Evolutionary conservation across 1,140 invertebrate species (phyloP).

Genomic region (Calycopis cecrops): DNA sequence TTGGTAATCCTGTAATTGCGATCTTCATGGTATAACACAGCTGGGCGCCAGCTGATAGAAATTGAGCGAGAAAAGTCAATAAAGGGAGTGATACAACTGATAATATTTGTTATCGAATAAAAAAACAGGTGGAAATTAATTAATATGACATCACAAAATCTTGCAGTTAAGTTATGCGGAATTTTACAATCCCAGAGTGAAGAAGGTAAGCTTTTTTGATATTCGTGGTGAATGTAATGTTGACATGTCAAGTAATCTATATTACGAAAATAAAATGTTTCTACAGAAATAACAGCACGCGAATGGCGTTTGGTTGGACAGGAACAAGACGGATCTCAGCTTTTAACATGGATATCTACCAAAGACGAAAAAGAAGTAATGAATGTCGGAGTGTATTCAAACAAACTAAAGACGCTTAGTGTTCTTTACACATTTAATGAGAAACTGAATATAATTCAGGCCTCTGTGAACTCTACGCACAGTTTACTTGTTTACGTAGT

Average conservation of each 20-base stretch:
- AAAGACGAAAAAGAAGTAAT: slow-evolving; percentile 49
- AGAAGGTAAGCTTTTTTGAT: slow-evolving; percentile 39
- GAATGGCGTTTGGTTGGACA: slow-evolving; percentile 87
- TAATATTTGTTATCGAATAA: too few species aligned
- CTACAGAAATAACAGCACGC: slow-evolving; percentile 74
- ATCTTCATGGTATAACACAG: slow-evolving; percentile 56
- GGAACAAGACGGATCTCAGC: slow-evolving; percentile 82
- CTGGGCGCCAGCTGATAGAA: slow-evolving; percentile 70
- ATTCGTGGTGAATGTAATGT: slow-evolving; percentile 3
- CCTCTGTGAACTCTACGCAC: slow-evolving; percentile 82
- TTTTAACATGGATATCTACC: slow-evolving; percentile 82
- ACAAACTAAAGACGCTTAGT: slow-evolving; percentile 75
- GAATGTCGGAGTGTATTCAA: slow-evolving; percentile 73
- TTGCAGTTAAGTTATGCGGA: slow-evolving; percentile 70
- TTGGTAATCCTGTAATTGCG: slow-evolving; percentile 41
- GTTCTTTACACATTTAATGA: slow-evolving; percentile 79
- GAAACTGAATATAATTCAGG: slow-evolving; percentile 83
- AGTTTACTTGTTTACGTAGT: slow-evolving; percentile 81
- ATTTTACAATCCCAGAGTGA: slow-evolving; percentile 53
- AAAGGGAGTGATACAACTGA: background rate
- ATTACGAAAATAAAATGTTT: slow-evolving; percentile 11
- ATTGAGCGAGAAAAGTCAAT: slow-evolving; percentile 58
- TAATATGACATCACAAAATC: slow-evolving; percentile 58
- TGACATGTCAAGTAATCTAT: slow-evolving; percentile 13
- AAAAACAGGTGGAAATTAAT: background rate